phyloP scores from a whole-genome alignment of 2,888 invertebrate species.

The Dolichomitus sp. region DNA sequence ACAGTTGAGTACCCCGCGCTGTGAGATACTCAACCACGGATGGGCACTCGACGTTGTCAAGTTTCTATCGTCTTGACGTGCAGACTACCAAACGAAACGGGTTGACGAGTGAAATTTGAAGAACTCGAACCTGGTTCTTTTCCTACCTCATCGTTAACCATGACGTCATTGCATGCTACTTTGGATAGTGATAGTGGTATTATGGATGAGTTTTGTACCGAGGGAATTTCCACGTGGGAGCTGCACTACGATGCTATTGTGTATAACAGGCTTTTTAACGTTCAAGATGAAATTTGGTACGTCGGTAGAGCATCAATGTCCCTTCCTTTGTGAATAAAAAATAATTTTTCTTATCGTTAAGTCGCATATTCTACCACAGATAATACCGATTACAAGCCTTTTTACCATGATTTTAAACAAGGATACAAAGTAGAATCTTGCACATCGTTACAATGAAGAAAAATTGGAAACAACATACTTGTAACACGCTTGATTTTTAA shows the following conservation, averaged over 20 bases:
- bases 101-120: slow-evolving; percentile 36
- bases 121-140: neutral
- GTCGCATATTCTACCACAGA: no score
- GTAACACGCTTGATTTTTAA: no score
- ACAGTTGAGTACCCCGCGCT: neutral
- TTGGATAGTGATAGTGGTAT: neutral
- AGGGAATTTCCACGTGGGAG: neutral
- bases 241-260: neutral
- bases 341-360: no score
- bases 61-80: slow-evolving; percentile 49
- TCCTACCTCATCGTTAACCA: neutral
- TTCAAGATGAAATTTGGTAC: no score
- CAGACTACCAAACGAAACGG: slow-evolving; percentile 25
- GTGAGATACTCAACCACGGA: slow-evolving; percentile 26
- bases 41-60: slow-evolving; percentile 46
- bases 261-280: neutral
- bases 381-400: no score
- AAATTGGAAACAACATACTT: no score
- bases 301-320: no score
- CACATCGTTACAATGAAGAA: no score
- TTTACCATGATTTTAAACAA: no score
- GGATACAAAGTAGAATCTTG: no score
- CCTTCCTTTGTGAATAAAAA: no score
- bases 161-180: neutral
- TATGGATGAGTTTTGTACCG: neutral